A percentile compares a stretch with the other conserved stretches of the same genome.
Evolutionary conservation across 2,888 invertebrate genomes (phyloP).

Genomic region (Dryocosmus kuriphilus): DNA sequence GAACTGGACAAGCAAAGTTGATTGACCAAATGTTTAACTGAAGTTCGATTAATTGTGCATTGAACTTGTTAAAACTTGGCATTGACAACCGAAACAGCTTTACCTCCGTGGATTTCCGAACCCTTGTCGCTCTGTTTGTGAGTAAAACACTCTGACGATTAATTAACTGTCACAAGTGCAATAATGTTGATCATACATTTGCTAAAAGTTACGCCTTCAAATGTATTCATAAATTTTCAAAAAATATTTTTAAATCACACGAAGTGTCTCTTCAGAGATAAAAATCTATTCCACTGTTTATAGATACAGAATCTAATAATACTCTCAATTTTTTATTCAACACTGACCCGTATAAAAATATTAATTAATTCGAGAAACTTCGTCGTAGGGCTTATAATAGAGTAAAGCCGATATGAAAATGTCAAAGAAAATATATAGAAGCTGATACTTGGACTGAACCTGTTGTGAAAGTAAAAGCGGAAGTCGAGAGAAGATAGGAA

Average conservation of each 20-base stretch:
- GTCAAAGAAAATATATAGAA: conserved; percentile 36
- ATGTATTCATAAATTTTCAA: not conserved
- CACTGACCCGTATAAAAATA: too few relatives aligned
- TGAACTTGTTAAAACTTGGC: conserved; percentile 15
- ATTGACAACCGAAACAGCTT: conserved; percentile 12
- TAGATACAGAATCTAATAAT: not conserved
- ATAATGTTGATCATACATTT: not conserved
- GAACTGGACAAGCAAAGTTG: conserved; percentile 11
- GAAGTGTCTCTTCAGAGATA: not conserved
- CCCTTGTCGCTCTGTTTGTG: not conserved
- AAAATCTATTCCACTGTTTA: not conserved
- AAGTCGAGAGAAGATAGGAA: conserved; percentile 8
- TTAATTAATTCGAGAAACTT: not conserved
- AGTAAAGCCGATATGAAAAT: conserved; percentile 31
- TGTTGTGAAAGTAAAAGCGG: conserved; percentile 37
- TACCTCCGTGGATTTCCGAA: conserved; percentile 14
- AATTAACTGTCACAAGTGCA: conserved; percentile 10
- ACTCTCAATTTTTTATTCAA: not conserved
- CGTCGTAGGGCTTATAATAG: not conserved
- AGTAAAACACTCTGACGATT: conserved; percentile 5
- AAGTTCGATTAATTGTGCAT: conserved; percentile 13
- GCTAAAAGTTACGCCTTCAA: not conserved
- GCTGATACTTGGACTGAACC: conserved; percentile 3
- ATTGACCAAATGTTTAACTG: conserved; percentile 18
- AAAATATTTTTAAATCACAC: not conserved